Base-by-base conservation (phyloP, 2,888 invertebrate genomes). In the Glaucopsyche alexis region DNA sequence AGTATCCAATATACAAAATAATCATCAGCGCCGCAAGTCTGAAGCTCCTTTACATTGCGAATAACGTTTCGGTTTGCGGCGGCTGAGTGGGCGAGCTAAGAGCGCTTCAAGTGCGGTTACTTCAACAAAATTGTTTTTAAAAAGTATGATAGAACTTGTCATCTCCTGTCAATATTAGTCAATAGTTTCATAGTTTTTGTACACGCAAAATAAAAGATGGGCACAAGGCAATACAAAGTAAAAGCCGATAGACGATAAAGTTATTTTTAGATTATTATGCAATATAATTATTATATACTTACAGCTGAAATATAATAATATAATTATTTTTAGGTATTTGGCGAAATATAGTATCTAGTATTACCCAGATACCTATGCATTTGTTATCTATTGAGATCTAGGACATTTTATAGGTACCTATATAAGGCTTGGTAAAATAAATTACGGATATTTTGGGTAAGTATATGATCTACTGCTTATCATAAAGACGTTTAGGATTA, bases 111-210 rank as follows among this genome's bases (percentile, higher is more conserved):
- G 47, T 69, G 69, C 19, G 69, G 69, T 69, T 69, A 69, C 69
- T 69, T 69, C 69, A 69, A 69, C 69, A 29, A 49, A 69, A 69
- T 69, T 69, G 69, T 69, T 49, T 45, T 69, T 69, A 69, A 69
- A 69, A 69, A 49, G 69, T 69, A 69, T 69, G 29, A 69, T 49
- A 69, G 49, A 47, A 29, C 47, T 45, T 19, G 45, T 45, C 47
- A 47, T 69, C 29, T 47, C 47, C 16, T 45, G 67, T 42, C 67
- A 67, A 45, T 67, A 19, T 45, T 67, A 67, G 67, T 67, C 45
- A 67, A 67, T 45, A 67, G 45, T 42, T 45, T 42, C 42, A 42
- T 42, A 45, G 67, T 45, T 67, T 67, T 67, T 16, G 45, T 66
- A 42, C 19, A 19, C 19, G 55, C 19, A 55, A 55, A 19, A 19